A percentile compares a stretch with the other conserved stretches of the same genome.
phyloP scores from a whole-genome alignment of 2,888 invertebrate species.

The Melolontha melolontha region DNA sequence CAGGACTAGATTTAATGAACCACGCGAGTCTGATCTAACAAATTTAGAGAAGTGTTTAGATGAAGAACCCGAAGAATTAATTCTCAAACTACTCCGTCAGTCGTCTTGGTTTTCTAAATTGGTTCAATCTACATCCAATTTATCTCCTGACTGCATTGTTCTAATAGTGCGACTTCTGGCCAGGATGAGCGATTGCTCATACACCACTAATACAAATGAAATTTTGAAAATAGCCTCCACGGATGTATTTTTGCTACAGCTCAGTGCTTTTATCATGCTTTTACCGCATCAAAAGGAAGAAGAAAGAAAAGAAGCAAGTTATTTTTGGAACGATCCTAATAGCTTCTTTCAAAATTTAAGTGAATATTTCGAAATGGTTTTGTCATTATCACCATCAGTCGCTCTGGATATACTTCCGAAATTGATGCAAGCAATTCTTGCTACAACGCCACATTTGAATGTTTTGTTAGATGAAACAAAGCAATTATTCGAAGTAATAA shows the following conservation, averaged over 20 bases:
- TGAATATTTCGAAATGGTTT: slow-evolving; percentile 59
- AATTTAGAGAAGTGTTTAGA: slow-evolving; percentile 64
- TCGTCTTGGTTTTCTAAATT: slow-evolving; percentile 67
- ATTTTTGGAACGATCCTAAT: slow-evolving; percentile 51
- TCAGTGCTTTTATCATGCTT: slow-evolving; percentile 49
- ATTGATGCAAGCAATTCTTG: slow-evolving; percentile 52
- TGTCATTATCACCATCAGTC: slow-evolving; percentile 57
- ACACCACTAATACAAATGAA: slow-evolving; percentile 47
- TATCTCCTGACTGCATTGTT: slow-evolving; percentile 65
- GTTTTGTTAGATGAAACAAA: slow-evolving; percentile 58
- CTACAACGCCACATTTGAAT: slow-evolving; percentile 51
- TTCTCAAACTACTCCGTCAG: slow-evolving; percentile 64
- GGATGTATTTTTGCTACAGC: slow-evolving; percentile 49
- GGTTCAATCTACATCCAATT: slow-evolving; percentile 64
- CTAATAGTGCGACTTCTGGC: slow-evolving; percentile 66
- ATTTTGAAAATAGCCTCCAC: slow-evolving; percentile 48
- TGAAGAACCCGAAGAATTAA: slow-evolving; percentile 63
- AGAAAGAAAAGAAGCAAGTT: slow-evolving; percentile 46
- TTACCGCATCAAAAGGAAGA: slow-evolving; percentile 45
- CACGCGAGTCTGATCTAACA: slow-evolving; percentile 52
- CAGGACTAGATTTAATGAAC: too few relatives aligned
- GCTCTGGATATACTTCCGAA: slow-evolving; percentile 56
- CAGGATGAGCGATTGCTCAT: slow-evolving; percentile 61
- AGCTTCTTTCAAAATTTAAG: slow-evolving; percentile 53
- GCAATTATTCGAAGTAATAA: slow-evolving; percentile 61